A percentile compares a stretch with the other conserved stretches of the same genome.
Conservation (phyloP, 1,140 invertebrate species). For the Drosophila novamexicana region DNA sequence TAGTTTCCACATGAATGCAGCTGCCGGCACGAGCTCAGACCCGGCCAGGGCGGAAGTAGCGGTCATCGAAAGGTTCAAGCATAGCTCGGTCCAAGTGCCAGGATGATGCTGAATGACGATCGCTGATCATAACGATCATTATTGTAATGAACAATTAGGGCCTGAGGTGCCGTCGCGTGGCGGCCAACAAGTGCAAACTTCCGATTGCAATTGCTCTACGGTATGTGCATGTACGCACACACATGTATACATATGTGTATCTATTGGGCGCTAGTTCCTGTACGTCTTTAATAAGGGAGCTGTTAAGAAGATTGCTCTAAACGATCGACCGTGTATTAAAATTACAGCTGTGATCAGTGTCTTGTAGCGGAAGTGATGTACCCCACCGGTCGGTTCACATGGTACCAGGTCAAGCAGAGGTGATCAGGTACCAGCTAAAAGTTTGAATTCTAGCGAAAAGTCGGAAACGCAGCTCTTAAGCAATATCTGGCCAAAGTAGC, state of each 20-base stretch:
- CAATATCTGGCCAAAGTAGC: slow-evolving; percentile 26
- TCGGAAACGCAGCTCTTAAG: slow-evolving; percentile 40
- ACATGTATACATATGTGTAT: slow-evolving; percentile 1
- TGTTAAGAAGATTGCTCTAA: slow-evolving; percentile 62
- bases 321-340: slow-evolving; percentile 52
- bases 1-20: slow-evolving; percentile 58
- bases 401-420: slow-evolving; percentile 19
- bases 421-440: slow-evolving; percentile 3
- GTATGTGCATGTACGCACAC: slow-evolving; percentile 2
- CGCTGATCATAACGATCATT: slow-evolving; percentile 2
- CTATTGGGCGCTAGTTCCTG: slow-evolving; percentile 64
- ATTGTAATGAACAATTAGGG: slow-evolving; percentile 41
- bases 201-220: slow-evolving; percentile 35
- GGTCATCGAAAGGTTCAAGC: slow-evolving; percentile 40
- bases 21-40: slow-evolving; percentile 24
- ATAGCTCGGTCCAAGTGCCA: slow-evolving; percentile 4
- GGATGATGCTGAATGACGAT: slow-evolving; percentile 15
- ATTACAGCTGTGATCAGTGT: slow-evolving; percentile 43
- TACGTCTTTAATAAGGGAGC: slow-evolving; percentile 43
- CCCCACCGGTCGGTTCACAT: slow-evolving; percentile 35
- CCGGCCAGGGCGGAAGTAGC: slow-evolving; percentile 33
- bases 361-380: slow-evolving; percentile 52
- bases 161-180: slow-evolving; percentile 35
- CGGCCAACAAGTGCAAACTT: slow-evolving; percentile 26
- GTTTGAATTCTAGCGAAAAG: slow-evolving; percentile 48